phyloP scores from a whole-genome alignment of 2,888 invertebrate species.

The Drosophila prolongata region DNA sequence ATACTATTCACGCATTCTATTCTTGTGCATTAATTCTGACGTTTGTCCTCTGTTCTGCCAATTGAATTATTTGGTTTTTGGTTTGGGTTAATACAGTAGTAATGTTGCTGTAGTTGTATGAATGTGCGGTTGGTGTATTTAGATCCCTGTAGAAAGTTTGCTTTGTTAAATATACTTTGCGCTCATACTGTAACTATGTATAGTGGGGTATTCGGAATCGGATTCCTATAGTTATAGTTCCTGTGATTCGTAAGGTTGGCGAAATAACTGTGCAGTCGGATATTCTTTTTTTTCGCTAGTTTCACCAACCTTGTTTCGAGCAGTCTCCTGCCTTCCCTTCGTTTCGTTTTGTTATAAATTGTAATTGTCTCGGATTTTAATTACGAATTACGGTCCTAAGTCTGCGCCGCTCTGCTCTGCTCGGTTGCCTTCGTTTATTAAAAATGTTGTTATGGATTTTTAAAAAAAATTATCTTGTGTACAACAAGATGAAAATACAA shows the following conservation, averaged over 20 bases:
- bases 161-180: constrained; percentile 5
- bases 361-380: neutral
- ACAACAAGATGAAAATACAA: constrained; percentile 38
- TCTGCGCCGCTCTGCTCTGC: neutral
- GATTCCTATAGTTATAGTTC: neutral
- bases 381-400: neutral
- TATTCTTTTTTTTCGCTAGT: constrained; percentile 1
- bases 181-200: constrained; percentile 2
- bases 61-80: constrained; percentile 12
- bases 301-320: constrained; percentile 8
- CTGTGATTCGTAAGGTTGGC: constrained; percentile 1
- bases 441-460: neutral
- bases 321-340: neutral
- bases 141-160: constrained; percentile 1
- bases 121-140: constrained; percentile 9
- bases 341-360: neutral
- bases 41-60: constrained; percentile 12
- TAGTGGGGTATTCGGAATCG: too few species aligned
- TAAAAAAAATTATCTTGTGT: constrained; percentile 4
- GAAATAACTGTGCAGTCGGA: neutral
- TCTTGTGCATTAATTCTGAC: neutral
- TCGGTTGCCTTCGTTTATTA: constrained; percentile 1
- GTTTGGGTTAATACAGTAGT: neutral
- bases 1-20: constrained; percentile 4
- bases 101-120: constrained; percentile 13